Evolutionary conservation across 2,797 vertebrate genomes (phyloP), one percentile per base, ranked within the genome.

Genomic region (Manis crassicaudata): DNA sequence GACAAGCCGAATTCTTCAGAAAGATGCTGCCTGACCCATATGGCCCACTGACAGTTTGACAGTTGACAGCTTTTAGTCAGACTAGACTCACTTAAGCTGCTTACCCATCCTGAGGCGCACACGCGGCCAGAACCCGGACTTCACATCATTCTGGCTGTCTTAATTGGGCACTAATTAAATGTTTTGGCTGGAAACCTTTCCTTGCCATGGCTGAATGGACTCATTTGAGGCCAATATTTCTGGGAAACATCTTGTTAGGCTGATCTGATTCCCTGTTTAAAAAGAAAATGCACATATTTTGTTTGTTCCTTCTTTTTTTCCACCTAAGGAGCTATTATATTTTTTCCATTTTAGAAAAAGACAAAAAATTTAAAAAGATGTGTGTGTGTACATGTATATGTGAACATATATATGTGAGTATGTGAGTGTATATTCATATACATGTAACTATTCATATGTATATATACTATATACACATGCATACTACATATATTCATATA

Each of bases 81-180:
- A 96, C 95, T 97, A 96, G 96, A 97, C 89, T 98, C 97, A 97
- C 95, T 97, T 97, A 97, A 97, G 97, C 97, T 96, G 97, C 97
- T 97, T 97, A 97, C 95, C 97, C 97, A 97, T 97, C 97, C 97
- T 94, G 94, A 96, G 97, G 97, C 94, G 0, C 50, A 76, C 95
- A 95, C 77, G 4, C 63, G 97, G 97, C 97, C 97, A 95, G 93
- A 86, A 95, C 97, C 97, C 0, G 95, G 97, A 96, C 97, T 97
- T 96, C 97, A 94, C 96, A 96, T 96, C 96, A 93, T 97, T 94
- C 97, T 96, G 92, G 95, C 96, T 97, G 97, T 98, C 97, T 98
- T 97, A 98, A 97, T 98, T 97, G 97, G 97, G 97, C 97, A 97
- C 96, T 98, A 98, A 97, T 97, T 98, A 97, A 98, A 98, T 98